Base-by-base conservation (phyloP, 2,888 invertebrate genomes). In the Phrixothrix hirtus region DNA sequence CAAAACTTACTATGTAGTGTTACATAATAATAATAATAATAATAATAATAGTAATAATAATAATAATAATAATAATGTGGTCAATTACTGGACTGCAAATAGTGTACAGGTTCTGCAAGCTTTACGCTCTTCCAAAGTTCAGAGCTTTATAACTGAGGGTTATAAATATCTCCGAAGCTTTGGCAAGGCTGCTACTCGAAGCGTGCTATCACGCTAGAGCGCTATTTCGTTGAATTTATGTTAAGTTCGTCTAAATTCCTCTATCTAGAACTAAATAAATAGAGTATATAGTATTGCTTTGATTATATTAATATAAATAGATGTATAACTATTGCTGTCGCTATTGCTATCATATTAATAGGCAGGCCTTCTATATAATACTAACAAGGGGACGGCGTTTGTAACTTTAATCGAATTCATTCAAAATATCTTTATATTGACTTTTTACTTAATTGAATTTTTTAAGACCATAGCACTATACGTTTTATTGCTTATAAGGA, bases 1-100 rank as follows among this genome's bases (percentile, higher is more conserved):
- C 76, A 76, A 76, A 76, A 76, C 75, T 76, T 75, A 74, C 75
- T 76, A 76, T 75, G 67, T 74, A 73, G 69, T 71, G 71, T 73
- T 71, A 73, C 71, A 66, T 64, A 63, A 64, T 67, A 65, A 67
- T 69, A 69, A 69, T 57, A 58, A 62, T 66, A 61, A 66, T 66
- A 62, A 69, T 67, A 66, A 64, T 69, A 70, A n/a, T n/a, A n/a
- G n/a, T n/a, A n/a, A n/a, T n/a, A n/a, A n/a, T n/a, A n/a, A n/a
- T n/a, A n/a, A n/a, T n/a, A n/a, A n/a, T n/a, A 62, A 68, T 67
- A 67, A 64, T 69, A 70, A 71, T 71, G 75, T 76, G 76, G 76
- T 75, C 76, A 74, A 71, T 71, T 74, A 74, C 72, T 75, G 75
- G 74, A 75, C 75, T 75, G 74, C 73, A 72, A 65, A 31, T 55